Evolutionary conservation across 2,888 invertebrate genomes (phyloP), one percentile per base, ranked within the genome.

Genomic region (Acleris literana): DNA sequence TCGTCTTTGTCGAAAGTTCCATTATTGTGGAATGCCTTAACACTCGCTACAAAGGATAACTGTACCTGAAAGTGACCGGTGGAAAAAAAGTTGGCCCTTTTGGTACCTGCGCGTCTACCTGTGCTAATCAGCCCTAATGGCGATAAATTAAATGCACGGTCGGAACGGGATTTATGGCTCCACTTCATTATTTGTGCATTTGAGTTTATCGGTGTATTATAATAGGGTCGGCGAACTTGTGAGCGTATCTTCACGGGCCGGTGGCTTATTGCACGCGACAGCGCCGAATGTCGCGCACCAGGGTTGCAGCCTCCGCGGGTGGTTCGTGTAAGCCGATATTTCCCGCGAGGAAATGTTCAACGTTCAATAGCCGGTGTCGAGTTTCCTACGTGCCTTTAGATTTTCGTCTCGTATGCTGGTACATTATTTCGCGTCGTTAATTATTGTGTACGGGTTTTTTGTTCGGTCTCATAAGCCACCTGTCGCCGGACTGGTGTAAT

Each of bases 361-460:
- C 87, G 85, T 87, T 90, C 86, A 90, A 90, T 88, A 84, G 85
- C 74, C 79, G 90, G 90, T 90, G 85, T 92, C 91, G 85, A 76
- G 81, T 92, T 90, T 84, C 89, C 72, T 77, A 79, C 82, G 46
- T 86, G 85, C 86, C 90, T 92, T 88, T 89, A 87, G 89, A 90
- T 91, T 91, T 93, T 92, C 89, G 91, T 83, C 39, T 39, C 83
- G 85, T 81, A 90, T 91, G 90, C 90, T 84, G 90, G 92, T 85
- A 82, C 91, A 92, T 92, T 92, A 91, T 92, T 88, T 87, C 90
- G 87, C 90, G 85, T 88, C 90, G 86, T 87, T 91, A 92, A 92
- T 92, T 93, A 92, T 92, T 85, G 83, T 86, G 81, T 85, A 80
- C 79, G 76, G 79, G 77, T 81, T 86, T 88, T 90, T 87, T 84